Conservation (phyloP, 1,140 invertebrate species). For the Leptoteleia sp. region DNA sequence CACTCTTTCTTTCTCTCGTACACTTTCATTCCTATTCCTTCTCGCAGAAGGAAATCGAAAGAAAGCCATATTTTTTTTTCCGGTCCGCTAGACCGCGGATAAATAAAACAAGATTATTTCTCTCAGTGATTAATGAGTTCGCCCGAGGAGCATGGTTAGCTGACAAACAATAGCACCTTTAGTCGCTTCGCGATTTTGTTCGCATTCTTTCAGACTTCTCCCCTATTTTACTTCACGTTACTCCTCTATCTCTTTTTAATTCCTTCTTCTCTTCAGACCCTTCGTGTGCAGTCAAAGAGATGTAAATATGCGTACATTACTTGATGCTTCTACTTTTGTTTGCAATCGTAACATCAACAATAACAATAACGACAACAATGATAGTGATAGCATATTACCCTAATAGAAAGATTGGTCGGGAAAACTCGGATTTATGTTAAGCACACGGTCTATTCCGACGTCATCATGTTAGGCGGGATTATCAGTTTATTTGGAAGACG, state of each 20-base stretch:
- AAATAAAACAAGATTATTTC: conserved; percentile 56
- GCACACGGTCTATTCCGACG: conserved; percentile 9
- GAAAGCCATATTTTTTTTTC: conserved; percentile 41
- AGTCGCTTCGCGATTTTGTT: conserved; percentile 38
- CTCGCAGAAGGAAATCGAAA: conserved; percentile 34
- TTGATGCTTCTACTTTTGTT: conserved; percentile 61
- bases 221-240: not conserved
- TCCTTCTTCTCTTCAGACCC: conserved; percentile 45
- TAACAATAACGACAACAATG: conserved; percentile 76
- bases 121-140: conserved; percentile 59
- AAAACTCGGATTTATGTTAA: conserved; percentile 40
- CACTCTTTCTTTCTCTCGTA: no score
- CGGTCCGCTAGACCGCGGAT: conserved; percentile 14
- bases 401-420: conserved; percentile 55
- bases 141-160: conserved; percentile 29
- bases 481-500: no score
- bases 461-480: no score
- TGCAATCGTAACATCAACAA: conserved; percentile 71
- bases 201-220: conserved; percentile 1
- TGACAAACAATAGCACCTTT: conserved; percentile 46
- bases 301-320: conserved; percentile 57
- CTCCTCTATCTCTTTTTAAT: conserved; percentile 7
- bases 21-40: no score
- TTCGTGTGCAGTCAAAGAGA: conserved; percentile 49
- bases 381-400: conserved; percentile 62